Conservation (phyloP, 2,797 vertebrate species). For the Vireo griseus region DNA sequence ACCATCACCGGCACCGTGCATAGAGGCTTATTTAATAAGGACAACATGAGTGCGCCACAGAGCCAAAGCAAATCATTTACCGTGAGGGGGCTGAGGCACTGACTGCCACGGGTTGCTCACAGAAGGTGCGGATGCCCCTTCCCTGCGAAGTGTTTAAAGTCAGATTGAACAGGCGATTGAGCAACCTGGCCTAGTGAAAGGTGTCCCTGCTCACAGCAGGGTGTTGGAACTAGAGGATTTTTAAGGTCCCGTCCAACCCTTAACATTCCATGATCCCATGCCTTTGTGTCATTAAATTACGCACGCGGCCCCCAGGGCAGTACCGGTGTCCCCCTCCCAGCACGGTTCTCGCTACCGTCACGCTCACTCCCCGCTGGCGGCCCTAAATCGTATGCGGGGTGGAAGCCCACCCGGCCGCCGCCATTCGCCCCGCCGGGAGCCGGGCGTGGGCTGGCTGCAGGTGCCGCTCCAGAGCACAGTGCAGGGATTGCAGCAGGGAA, state of each 20-base stretch:
- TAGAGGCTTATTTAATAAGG: neutral
- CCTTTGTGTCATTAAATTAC: accelerated
- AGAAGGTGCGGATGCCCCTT: neutral
- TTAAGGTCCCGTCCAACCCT: neutral
- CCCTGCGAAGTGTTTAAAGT: neutral
- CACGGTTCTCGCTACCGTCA: neutral
- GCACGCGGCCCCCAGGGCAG: accelerated
- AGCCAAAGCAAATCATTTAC: accelerated
- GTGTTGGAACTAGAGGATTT: no score
- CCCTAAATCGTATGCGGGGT: no score
- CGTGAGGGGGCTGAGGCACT: neutral
- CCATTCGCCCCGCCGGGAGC: neutral
- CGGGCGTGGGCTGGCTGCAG: neutral
- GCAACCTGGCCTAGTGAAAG: neutral
- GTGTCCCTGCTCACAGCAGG: neutral
- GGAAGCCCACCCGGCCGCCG: neutral
- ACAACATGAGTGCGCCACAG: neutral
- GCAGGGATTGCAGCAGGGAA: accelerated
- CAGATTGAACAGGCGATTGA: neutral
- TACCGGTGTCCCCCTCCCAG: neutral
- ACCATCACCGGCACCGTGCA: accelerated
- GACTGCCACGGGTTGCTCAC: neutral
- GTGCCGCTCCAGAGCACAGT: accelerated
- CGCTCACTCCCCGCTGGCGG: neutral
- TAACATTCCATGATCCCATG: no score